phyloP scores from a whole-genome alignment of 2,113 vertebrate genomes.

The Actinemys pallida region DNA sequence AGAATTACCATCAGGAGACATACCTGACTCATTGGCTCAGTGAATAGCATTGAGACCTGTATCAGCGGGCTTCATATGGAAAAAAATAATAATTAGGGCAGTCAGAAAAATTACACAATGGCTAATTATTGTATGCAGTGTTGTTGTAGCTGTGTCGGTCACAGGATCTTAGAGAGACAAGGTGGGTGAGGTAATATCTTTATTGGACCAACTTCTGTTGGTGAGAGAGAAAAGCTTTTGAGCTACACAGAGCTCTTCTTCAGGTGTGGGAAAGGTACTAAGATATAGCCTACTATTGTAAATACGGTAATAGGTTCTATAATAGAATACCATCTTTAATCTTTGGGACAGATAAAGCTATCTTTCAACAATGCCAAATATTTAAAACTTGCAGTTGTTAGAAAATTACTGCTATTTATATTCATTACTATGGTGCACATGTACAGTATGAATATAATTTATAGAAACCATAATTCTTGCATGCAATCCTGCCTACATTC shows the following conservation, averaged over 20 bases:
- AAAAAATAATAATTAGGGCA: conserved; percentile 51
- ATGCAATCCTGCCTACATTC: rapidly evolving
- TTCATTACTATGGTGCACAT: not conserved
- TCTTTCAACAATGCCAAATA: not conserved
- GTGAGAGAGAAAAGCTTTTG: not conserved
- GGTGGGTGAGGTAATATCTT: not conserved
- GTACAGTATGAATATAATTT: not conserved
- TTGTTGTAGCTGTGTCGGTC: not conserved
- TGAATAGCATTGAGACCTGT: conserved; percentile 23
- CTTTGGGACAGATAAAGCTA: not conserved
- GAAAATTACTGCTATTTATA: not conserved
- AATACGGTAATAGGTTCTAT: not conserved
- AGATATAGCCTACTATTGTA: not conserved
- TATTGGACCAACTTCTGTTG: not conserved
- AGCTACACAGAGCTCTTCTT: not conserved
- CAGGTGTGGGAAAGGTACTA: not conserved
- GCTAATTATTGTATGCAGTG: not conserved
- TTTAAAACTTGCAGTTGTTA: not conserved
- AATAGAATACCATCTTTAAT: not conserved
- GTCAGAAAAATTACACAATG: conserved; percentile 41
- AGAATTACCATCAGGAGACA: conserved; percentile 70
- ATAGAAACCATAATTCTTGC: not conserved
- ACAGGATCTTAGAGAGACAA: not conserved
- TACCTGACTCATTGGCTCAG: conserved; percentile 33
- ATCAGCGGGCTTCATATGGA: conserved; percentile 44